Conservation (phyloP, 35 echinoderm and acorn worm genomes). For the Acanthaster planci region DNA sequence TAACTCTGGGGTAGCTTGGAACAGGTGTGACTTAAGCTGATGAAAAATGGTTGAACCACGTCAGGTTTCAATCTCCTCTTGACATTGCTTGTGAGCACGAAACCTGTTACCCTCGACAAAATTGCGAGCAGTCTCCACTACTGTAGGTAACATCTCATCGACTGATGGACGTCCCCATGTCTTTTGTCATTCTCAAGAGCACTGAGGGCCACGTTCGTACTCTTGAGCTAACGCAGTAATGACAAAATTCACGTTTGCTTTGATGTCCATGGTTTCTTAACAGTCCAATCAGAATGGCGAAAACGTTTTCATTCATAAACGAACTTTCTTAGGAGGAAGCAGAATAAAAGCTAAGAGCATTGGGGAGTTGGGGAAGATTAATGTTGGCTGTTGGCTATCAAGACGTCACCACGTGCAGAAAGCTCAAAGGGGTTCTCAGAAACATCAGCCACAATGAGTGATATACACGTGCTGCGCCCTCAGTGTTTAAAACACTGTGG, state of each 20-base stretch:
- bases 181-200: neutral
- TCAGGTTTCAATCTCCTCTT: neutral
- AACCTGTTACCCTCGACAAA: constrained; percentile 21
- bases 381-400: too few species aligned
- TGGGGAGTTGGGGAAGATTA: too few species aligned
- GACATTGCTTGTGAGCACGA: neutral
- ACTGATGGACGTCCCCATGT: constrained; percentile 8
- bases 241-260: neutral
- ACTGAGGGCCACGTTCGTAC: neutral
- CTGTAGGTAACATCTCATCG: neutral
- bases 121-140: neutral
- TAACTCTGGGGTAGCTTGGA: neutral
- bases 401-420: too few species aligned
- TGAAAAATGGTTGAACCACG: neutral
- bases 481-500: too few species aligned
- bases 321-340: neutral
- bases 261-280: neutral
- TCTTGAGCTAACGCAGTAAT: neutral
- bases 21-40: neutral
- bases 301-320: neutral
- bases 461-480: too few species aligned
- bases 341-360: neutral
- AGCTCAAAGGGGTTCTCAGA: too few species aligned
- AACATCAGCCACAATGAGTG: too few species aligned
- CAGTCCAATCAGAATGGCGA: neutral